Evolutionary conservation across 2,113 vertebrate species (phyloP), one percentile per base, ranked within the genome.

Genomic region (Pedionomus torquatus): DNA sequence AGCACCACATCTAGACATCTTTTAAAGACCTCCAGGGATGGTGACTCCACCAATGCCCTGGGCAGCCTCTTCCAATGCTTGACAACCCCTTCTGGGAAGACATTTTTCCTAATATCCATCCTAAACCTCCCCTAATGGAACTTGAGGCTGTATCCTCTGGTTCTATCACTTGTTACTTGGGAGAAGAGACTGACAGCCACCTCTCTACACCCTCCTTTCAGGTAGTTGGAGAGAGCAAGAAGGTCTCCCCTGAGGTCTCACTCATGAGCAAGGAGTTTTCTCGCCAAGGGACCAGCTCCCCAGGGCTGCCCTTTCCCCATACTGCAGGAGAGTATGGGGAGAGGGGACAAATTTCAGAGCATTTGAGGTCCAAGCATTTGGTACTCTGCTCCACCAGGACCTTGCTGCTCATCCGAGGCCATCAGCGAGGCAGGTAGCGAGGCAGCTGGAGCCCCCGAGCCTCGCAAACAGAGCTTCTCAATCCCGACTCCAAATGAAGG

Each of bases 361-460:
- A 17, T 4, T 19, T 2, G 2, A 10, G 49, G 19, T 3, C 41
- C 31, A 1, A 8, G n/a, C 2, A 0, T 25, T 13, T 2, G 9
- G 23, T 39, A 24, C 17, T 15, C 39, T 25, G 31, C 20, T 91
- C 55, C 41, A 21, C 7, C 75, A 51, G 35, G 49, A 72, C 65
- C 85, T 80, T 4, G 2, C 9, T 0, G 7, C 68, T 66, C 17
- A 1, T 28, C 49, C 10, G 1, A 13, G 65, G 8, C 43, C 41
- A 23, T 24, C 65, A 54, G 46, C 1, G 3, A 43, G 1, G 1
- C 70, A 74, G 68, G 61, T 37, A 60, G 10, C 0, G 1, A 68
- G 65, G 81, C 3, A 0, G 9, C 23, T 9, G 83, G 72, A 91
- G 60, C 65, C 84, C 54, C 60, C 3, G 0, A 18, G 61, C 63